A percentile compares a stretch with the other conserved stretches of the same genome.
phyloP scores from a whole-genome alignment of 2,888 invertebrate genomes.

The Scelioninae gen. 2 region DNA sequence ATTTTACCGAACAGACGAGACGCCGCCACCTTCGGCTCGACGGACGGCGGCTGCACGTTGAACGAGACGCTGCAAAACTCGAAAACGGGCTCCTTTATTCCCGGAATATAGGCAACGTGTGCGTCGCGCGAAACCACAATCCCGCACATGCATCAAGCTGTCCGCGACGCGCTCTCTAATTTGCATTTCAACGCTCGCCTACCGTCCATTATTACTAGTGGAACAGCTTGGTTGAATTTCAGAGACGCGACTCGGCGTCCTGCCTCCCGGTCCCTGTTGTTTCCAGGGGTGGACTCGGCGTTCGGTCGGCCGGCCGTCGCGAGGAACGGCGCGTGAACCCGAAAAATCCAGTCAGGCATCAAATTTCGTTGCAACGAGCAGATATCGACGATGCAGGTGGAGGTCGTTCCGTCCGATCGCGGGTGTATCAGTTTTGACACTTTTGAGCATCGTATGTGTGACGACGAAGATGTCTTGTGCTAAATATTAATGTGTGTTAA shows the following conservation, averaged over 20 bases:
- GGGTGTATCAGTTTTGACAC: no score
- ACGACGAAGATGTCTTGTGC: no score
- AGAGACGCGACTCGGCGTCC: constrained; percentile 63
- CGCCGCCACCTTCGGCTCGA: no score
- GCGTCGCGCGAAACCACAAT: constrained; percentile 72
- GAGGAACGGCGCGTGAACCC: constrained; percentile 50
- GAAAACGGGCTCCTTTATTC: constrained; percentile 71
- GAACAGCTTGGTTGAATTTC: constrained; percentile 74
- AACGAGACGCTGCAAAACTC: constrained; percentile 67
- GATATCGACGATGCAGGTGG: no score
- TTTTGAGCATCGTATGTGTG: no score
- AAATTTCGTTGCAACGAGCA: no score
- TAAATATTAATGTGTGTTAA: no score
- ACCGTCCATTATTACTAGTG: constrained; percentile 74
- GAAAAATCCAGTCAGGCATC: constrained; percentile 53
- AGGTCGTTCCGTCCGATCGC: no score
- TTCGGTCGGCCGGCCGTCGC: constrained; percentile 35
- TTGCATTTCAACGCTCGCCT: constrained; percentile 74
- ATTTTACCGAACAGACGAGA: no score
- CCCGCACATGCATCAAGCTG: constrained; percentile 74
- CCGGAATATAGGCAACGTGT: constrained; percentile 69
- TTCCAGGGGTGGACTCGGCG: constrained; percentile 44
- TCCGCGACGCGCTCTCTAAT: constrained; percentile 74
- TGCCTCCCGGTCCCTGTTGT: constrained; percentile 49
- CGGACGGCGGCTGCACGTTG: no score